Conservation (phyloP, 2,113 vertebrate species). For the Gopherus evgoodei region DNA sequence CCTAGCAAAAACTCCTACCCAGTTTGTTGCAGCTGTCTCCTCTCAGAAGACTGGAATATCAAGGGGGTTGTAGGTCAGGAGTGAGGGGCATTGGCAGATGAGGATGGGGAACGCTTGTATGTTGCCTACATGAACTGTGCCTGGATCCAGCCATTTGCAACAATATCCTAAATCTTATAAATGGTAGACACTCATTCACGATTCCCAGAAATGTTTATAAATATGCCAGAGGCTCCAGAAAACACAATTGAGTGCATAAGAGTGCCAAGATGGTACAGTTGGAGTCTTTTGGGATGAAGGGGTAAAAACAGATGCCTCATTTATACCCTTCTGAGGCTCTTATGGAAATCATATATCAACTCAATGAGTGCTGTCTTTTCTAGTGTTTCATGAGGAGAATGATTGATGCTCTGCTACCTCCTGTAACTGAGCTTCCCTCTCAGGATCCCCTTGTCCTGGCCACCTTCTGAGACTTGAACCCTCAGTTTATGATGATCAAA, state of each 20-base stretch:
- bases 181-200: neutral
- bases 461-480: neutral
- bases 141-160: neutral
- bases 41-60: neutral
- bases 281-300: neutral
- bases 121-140: neutral
- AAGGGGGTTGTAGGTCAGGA: neutral
- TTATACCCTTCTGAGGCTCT: neutral
- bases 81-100: neutral
- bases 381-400: neutral
- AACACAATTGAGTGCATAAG: neutral
- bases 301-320: neutral
- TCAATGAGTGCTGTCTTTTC: neutral
- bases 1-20: neutral
- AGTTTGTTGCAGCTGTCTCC: neutral
- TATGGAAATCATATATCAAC: neutral
- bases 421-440: neutral
- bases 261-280: neutral
- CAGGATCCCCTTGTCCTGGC: slow-evolving; percentile 4
- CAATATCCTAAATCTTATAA: neutral
- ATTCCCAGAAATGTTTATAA: neutral
- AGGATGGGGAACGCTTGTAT: neutral
- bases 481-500: neutral
- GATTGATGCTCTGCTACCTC: neutral
- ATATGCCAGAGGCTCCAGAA: neutral